These are phyloP conservation scores for Cyclopterus lumpus DNA, from an alignment of 2,797 vertebrate species.

Conservation along the genomic window DNA sequence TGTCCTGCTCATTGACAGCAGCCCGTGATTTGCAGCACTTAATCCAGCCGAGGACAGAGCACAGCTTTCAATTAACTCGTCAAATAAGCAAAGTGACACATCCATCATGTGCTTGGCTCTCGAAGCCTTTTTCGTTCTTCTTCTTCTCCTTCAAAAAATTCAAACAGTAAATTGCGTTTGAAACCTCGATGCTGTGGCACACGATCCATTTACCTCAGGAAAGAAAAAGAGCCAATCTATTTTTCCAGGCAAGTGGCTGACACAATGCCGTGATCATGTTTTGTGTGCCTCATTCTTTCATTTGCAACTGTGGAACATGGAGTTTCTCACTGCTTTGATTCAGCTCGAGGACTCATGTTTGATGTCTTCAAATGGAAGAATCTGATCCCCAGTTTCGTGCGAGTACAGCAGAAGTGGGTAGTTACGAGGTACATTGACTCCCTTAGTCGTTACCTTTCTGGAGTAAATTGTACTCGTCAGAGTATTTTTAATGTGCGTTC, in stretches of 20 bases:
- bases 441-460: too few relatives aligned
- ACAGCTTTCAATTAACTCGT: conserved; percentile 79
- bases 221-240: background rate
- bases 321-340: background rate
- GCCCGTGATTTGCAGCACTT: conserved; percentile 76
- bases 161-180: conserved; percentile 34
- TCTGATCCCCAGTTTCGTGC: background rate
- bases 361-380: conserved; percentile 1
- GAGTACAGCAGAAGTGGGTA: background rate
- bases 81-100: conserved; percentile 70
- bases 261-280: background rate
- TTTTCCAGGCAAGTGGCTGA: background rate
- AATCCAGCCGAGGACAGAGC: conserved; percentile 66
- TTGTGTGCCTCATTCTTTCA: conserved; percentile 6
- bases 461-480: too few relatives aligned
- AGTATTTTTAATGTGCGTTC: background rate
- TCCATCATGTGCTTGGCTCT: conserved; percentile 62
- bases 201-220: background rate
- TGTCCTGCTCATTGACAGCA: conserved; percentile 67
- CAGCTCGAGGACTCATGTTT: background rate
- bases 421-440: background rate
- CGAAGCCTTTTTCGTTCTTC: background rate
- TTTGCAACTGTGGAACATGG: conserved; percentile 1
- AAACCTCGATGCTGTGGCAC: conserved; percentile 2
- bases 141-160: conserved; percentile 11